Evolutionary conservation across 2,113 vertebrate genomes (phyloP), one percentile per base, ranked within the genome.

Genomic region (Nymphicus hollandicus): DNA sequence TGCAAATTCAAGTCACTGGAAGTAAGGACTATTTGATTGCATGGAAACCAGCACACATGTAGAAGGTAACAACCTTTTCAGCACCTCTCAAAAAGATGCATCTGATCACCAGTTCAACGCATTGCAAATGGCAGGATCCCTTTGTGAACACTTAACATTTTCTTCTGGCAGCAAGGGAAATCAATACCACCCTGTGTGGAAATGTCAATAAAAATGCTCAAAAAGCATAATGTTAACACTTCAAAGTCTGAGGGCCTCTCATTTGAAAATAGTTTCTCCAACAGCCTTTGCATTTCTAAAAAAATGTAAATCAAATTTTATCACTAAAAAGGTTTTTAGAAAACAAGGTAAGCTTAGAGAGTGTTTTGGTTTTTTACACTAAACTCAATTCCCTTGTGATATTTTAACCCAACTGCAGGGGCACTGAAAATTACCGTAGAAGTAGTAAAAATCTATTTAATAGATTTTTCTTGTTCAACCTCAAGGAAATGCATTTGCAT

Each of bases 91-190:
- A 56, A 71, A 56, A 43, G 28, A 46, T 14, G 39, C 4, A 41
- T 43, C 64, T 60, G 65, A 91, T 77, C 70, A 72, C 16, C 39
- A 27, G 68, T 71, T 68, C 60, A 82, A 83, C 78, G 58, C 41
- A 47, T 8, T 44, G 43, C 44, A 65, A 73, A 89, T 19, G n/a
- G 55, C 61, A 91, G 65, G 37, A 71, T 7, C 22, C 64, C 84
- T 81, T 8, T 58, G 43, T 49, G 25, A 83, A 80, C 43, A 16
- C 28, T 37, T 37, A 70, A 87, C 17, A 53, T 91, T 84, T 73
- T 84, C 65, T 69, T 81, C 13, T 29, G 16, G 61, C 41, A 96
- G 72, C 52, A 71, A 76, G 49, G 72, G 35, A 96, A 96, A 84
- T 81, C 66, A 79, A 53, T 70, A 79, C 9, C 16, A 41, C 13